Conservation (phyloP, 2,113 vertebrate genomes). For the Neofelis nebulosa region DNA sequence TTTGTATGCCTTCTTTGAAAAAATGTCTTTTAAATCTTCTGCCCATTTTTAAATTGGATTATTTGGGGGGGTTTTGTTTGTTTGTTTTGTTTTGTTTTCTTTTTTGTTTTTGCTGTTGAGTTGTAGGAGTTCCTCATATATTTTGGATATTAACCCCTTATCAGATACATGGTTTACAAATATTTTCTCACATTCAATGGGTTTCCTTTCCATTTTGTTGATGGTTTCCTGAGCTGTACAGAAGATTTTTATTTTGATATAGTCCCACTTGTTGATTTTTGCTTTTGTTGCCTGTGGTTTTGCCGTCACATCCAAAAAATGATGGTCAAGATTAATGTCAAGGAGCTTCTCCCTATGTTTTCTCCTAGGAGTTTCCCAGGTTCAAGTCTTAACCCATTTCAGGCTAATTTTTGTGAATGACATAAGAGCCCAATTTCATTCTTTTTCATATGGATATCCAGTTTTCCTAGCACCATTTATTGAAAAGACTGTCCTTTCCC, state of each 20-base stretch:
- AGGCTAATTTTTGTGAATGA: neutral
- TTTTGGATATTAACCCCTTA: neutral
- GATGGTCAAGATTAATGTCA: neutral
- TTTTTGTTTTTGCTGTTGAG: neutral
- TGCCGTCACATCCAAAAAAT: neutral
- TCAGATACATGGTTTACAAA: neutral
- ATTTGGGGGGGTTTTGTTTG: accelerated
- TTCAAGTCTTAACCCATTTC: neutral
- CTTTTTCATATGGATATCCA: neutral
- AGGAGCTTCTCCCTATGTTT: neutral
- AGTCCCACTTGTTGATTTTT: neutral
- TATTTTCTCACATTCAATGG: neutral
- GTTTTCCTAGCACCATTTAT: neutral
- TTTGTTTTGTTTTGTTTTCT: too few relatives aligned
- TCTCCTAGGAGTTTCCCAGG: neutral
- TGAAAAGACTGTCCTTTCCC: neutral
- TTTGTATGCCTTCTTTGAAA: neutral
- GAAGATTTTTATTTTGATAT: neutral
- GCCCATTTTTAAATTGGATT: neutral
- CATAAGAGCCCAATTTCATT: neutral
- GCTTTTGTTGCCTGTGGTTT: neutral
- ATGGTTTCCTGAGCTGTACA: neutral
- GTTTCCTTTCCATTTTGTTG: neutral
- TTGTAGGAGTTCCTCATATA: neutral
- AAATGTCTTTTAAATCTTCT: neutral